Evolutionary conservation across 2,797 vertebrate genomes (phyloP), one percentile per base, ranked within the genome.

Genomic region (Australoheros facetus): DNA sequence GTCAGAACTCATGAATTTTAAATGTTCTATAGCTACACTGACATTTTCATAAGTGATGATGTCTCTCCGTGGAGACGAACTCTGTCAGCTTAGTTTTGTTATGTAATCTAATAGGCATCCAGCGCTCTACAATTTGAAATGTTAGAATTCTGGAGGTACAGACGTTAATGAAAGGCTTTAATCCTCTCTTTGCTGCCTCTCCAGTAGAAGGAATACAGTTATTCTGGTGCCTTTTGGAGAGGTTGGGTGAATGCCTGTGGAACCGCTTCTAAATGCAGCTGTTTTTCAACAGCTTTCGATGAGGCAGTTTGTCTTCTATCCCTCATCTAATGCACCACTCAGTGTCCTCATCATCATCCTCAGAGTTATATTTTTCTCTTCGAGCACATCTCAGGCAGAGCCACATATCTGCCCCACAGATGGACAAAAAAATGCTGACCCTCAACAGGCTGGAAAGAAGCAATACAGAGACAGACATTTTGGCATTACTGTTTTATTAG

Each of bases 401-500:
- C 58, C 53, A 4, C 2, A 13, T 80, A 62, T 80, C 42, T 45
- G 32, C 73, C 34, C 76, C 82, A 54, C 83, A 78, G 64, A 78
- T 62, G 73, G 58, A 4, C 3, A 55, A 66, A 66, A 37, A 69
- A 75, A 71, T 4, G 19, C 64, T 77, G 73, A 80, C 77, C 75
- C 66, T 64, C 21, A 55, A 39, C 64, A 82, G 10, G 66, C 71
- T 72, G 75, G 76, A 87, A 90, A 84, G 48, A 78, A 91, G 34
- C 80, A 28, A 75, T 86, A 2, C 17, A 1, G n/a, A 82, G 77
- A 56, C 3, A 37, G 34, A 64, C 0, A 12, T 88, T 89, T 89
- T 89, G 85, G 82, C 81, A 84, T 91, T 80, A 80, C 58, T 87
- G 83, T 95, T 96, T 96, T 96, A 96, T 96, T 96, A 93, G 89